These are phyloP conservation scores for Cantharis lateralis DNA, from an alignment of 2,888 invertebrate genomes.

Conservation along the genomic window DNA sequence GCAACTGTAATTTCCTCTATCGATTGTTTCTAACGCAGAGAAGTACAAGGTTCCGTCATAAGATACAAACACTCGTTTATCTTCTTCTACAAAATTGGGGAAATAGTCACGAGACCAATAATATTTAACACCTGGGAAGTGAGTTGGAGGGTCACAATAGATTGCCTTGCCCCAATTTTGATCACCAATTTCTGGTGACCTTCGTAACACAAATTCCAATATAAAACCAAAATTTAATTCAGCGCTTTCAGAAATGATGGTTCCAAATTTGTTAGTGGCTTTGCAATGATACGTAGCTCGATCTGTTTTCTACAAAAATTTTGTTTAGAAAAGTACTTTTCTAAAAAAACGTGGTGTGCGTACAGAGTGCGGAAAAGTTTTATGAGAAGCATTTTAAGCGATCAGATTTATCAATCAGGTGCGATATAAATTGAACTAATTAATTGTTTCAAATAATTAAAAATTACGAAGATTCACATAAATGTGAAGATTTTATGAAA, in stretches of 20 bases:
- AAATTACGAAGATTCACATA: too few species aligned
- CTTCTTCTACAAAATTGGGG: slow-evolving; percentile 92
- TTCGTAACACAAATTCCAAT: slow-evolving; percentile 86
- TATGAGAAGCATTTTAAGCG: too few species aligned
- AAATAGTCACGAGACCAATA: slow-evolving; percentile 91
- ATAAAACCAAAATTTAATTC: slow-evolving; percentile 88
- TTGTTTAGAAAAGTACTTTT: too few species aligned
- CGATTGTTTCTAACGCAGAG: slow-evolving; percentile 89
- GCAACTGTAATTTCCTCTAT: slow-evolving; percentile 89
- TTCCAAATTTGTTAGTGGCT: slow-evolving; percentile 87
- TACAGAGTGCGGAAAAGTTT: too few species aligned
- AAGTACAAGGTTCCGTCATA: slow-evolving; percentile 93
- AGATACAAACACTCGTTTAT: slow-evolving; percentile 90
- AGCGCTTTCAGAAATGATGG: slow-evolving; percentile 86
- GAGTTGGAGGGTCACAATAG: slow-evolving; percentile 90
- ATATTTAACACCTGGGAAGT: slow-evolving; percentile 86
- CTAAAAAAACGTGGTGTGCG: too few species aligned
- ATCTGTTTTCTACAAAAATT: slow-evolving; percentile 64
- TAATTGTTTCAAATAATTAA: too few species aligned
- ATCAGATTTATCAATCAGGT: too few species aligned
- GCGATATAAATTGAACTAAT: too few species aligned
- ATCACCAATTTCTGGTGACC: slow-evolving; percentile 81
- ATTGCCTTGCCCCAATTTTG: slow-evolving; percentile 94
- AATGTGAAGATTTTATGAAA: too few species aligned
- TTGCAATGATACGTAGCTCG: slow-evolving; percentile 90